Evolutionary conservation across 2,888 invertebrate species (phyloP).

Genomic region (Cremastinae sp.): DNA sequence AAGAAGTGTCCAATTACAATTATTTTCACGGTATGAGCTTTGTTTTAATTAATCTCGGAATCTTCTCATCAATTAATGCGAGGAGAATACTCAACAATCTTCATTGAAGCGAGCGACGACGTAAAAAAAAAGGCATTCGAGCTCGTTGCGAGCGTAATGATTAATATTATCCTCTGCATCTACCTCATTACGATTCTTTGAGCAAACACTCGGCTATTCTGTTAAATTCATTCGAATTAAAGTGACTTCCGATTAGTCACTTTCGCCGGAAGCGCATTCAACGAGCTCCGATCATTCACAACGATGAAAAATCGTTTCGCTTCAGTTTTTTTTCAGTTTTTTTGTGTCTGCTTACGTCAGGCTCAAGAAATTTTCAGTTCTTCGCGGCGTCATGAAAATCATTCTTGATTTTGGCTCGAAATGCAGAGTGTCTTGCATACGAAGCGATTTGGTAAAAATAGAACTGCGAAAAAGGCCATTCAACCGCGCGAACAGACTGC

Average conservation of each 20-base stretch:
- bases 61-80: constrained; percentile 29
- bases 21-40: not conserved
- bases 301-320: constrained; percentile 33
- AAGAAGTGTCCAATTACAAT: no score
- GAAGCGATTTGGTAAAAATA: constrained; percentile 7
- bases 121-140: constrained; percentile 9
- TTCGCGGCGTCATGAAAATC: no score
- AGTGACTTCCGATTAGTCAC: constrained; percentile 57
- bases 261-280: constrained; percentile 58
- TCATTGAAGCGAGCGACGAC: constrained; percentile 23
- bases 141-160: constrained; percentile 33
- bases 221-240: constrained; percentile 59
- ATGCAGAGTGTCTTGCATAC: not conserved
- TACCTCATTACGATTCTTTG: constrained; percentile 57
- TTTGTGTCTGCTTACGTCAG: no score
- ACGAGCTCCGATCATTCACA: constrained; percentile 47
- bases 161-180: constrained; percentile 55
- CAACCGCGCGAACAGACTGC: not conserved
- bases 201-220: constrained; percentile 36
- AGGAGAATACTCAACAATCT: constrained; percentile 47
- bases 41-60: not conserved
- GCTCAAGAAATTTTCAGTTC: no score
- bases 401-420: constrained; percentile 1
- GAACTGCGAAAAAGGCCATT: constrained; percentile 11
- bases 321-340: not conserved